A percentile compares a stretch with the other conserved stretches of the same genome.
phyloP scores from a whole-genome alignment of 23 tunicate species.

The Trididemnum nubilum region DNA sequence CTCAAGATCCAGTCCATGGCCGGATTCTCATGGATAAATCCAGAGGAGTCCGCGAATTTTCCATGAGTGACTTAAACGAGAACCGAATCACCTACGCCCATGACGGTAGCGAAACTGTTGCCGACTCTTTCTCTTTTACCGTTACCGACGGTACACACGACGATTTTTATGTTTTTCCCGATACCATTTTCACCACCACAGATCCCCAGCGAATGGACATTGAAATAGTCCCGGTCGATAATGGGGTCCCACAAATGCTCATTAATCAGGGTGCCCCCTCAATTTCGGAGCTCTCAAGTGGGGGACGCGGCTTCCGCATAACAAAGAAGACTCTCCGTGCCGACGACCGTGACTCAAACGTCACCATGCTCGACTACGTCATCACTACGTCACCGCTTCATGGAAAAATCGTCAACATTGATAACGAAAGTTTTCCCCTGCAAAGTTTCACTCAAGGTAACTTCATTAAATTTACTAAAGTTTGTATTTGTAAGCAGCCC shows the following conservation, averaged over 20 bases:
- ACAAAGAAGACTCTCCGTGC: constrained; percentile 87
- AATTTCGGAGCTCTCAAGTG: constrained; percentile 55
- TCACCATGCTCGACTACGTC: constrained; percentile 55
- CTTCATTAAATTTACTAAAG: no score
- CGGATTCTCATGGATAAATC: constrained; percentile 54
- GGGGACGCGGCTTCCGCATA: constrained; percentile 73
- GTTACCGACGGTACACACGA: constrained; percentile 98
- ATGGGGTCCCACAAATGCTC: constrained; percentile 84
- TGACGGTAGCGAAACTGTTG: constrained; percentile 87
- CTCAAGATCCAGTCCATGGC: constrained; percentile 90
- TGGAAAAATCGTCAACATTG: constrained; percentile 68
- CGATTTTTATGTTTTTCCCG: constrained; percentile 91
- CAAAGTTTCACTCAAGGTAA: constrained; percentile 83
- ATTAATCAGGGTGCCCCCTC: constrained; percentile 79
- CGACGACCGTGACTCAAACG: constrained; percentile 88
- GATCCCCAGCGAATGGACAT: constrained; percentile 85
- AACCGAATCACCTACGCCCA: constrained; percentile 83
- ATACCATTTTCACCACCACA: constrained; percentile 51
- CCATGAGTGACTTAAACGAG: constrained; percentile 84
- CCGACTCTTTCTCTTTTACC: constrained; percentile 87
- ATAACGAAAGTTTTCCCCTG: constrained; percentile 34
- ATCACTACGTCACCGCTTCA: constrained; percentile 67
- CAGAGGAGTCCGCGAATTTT: constrained; percentile 61
- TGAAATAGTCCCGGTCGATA: constrained; percentile 91
- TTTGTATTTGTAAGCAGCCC: no score